phyloP scores from a whole-genome alignment of 2,797 vertebrate genomes.

The Liasis olivaceus region DNA sequence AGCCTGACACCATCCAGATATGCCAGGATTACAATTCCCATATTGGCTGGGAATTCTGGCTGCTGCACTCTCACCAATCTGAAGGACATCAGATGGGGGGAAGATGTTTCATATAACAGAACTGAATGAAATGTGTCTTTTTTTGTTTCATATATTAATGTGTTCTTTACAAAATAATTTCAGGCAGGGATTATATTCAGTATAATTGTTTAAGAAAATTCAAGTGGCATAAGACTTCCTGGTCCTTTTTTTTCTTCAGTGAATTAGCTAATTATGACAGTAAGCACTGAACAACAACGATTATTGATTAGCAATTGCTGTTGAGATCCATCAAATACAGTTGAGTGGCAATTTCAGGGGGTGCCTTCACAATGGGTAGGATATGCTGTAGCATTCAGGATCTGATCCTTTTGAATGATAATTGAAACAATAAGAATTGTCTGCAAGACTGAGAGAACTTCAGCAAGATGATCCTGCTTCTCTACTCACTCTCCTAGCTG shows the following conservation, averaged over 20 bases:
- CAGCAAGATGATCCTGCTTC: neutral
- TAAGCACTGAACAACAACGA: neutral
- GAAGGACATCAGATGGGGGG: neutral
- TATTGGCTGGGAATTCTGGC: neutral
- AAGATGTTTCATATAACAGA: neutral
- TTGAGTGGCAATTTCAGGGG: neutral
- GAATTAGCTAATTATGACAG: neutral
- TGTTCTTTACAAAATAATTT: neutral
- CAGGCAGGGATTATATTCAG: neutral
- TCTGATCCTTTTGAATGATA: neutral
- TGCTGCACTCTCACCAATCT: neutral
- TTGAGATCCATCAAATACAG: neutral
- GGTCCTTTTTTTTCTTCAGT: neutral
- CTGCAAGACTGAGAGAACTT: neutral
- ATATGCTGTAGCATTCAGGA: neutral
- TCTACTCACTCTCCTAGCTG: no score
- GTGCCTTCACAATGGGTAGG: neutral
- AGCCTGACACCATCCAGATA: neutral
- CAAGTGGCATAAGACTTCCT: neutral
- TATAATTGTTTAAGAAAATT: neutral
- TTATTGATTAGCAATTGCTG: neutral
- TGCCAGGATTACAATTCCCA: neutral
- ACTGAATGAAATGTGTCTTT: neutral
- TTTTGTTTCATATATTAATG: neutral
- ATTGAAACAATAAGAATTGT: neutral